Evolutionary conservation across 2,888 invertebrate species (phyloP), one percentile per base, ranked within the genome.

Genomic region (Notodonta dromedarius): DNA sequence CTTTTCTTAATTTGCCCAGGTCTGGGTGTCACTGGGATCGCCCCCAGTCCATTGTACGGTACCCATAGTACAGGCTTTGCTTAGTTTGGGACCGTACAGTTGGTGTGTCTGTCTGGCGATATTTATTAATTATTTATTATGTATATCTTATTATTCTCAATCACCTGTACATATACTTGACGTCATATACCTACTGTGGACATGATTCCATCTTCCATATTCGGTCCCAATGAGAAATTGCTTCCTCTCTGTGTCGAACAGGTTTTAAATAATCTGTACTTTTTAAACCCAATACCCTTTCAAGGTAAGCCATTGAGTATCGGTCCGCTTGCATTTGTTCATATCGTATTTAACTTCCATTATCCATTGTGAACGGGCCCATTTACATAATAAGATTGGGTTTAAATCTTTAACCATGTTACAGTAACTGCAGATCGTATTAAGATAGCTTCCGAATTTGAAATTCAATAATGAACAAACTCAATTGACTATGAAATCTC

Each of bases 321-420:
- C 56, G 59, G 65, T 68, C 59, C 59, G 57, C 58, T 62, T 71
- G 69, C 66, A 75, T 75, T 72, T 75, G 64, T 66, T 66, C 62
- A 69, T 66, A 70, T 70, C 60, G 62, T 78, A 82, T 82, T 82
- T 81, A 79, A 78, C 70, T 71, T 67, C 73, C 72, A 80, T 83
- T 85, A 85, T 82, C 79, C 80, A 68, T 71, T 80, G 72, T 82
- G 78, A 85, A 87, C 84, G 70, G 78, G 62, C 60, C 65, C 69
- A 87, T 88, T 87, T 83, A 83, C 84, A 87, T 88, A 87, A 83
- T 84, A 80, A 78, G 72, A 80, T 79, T 72, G 73, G 70, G 74
- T n/a, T 80, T 82, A 81, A 81, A 78, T 77, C 79, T 78, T 69
- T 64, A 60, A 70, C 73, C 74, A 69, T 73, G 76, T 79, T 78